Evolutionary conservation across 2,113 vertebrate species (phyloP), one percentile per base, ranked within the genome.

Genomic region (Lathamus discolor): DNA sequence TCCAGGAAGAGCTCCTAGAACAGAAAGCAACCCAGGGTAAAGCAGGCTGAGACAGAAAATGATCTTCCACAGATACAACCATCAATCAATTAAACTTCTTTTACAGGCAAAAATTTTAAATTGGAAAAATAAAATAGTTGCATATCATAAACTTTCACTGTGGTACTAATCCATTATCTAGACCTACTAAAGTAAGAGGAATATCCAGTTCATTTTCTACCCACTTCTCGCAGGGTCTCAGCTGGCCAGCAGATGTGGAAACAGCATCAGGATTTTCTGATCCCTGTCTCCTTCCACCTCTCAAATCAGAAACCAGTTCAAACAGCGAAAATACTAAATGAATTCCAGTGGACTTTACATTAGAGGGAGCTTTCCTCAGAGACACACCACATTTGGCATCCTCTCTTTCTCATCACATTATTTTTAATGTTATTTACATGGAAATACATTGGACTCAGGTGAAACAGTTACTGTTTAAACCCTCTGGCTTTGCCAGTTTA

Each of bases 321-420:
- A 41, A 41, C 23, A 73, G 22, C 31, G 16, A 63, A 77, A 86
- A 48, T 39, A 25, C 19, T 35, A 9, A 20, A 63, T 54, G 35
- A 93, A 86, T 44, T 80, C 82, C 69, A 87, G 59, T 14, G 4
- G 44, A 92, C 49, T 75, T 87, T 39, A 95, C 94, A 78, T 82
- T 91, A 96, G 86, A 87, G 77, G 92, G 95, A 95, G 86, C 94
- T 70, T 88, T 88, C 57, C 70, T 66, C 69, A 66, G 92, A 57
- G 77, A 86, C 17, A 62, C 55, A 27, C 11, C 66, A 57, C 73
- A 16, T 27, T 55, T 52, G 44, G 41, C 44, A 70, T 52, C 46
- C n/a, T 48, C 29, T 46, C 35, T 51, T 54, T 72, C 86, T 83
- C 78, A 33, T 11, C n/a, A n/a, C n/a, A 37, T 13, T 35, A 33